phyloP scores from a whole-genome alignment of 37 sponge, comb jelly and placozoan species.

The Hormiphora californensis region DNA sequence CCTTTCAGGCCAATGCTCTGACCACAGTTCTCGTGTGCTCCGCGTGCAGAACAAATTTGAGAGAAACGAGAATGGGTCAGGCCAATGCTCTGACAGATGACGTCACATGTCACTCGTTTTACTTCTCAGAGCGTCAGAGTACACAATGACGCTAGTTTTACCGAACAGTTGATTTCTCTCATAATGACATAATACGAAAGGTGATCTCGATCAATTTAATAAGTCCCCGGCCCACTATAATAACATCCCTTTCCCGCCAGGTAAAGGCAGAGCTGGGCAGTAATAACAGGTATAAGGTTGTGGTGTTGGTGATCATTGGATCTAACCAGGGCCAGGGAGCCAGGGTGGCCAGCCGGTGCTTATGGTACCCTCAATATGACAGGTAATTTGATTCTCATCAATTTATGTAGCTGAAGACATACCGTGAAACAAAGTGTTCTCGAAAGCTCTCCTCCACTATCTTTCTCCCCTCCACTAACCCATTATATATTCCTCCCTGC shows the following conservation, averaged over 20 bases:
- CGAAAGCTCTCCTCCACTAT: not conserved
- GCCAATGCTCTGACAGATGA: no score
- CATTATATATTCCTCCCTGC: not conserved
- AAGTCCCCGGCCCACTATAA: not conserved
- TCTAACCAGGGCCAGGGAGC: conserved; percentile 76
- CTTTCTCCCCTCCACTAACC: not conserved
- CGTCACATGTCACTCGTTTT: no score
- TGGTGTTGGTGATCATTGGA: conserved; percentile 82
- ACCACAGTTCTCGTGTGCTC: no score
- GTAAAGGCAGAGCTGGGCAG: conserved; percentile 40
- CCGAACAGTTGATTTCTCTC: no score
- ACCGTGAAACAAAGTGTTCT: not conserved
- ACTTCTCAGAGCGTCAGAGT: no score
- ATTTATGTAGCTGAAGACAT: no score
- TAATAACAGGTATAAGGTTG: conserved; percentile 69
- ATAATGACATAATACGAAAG: no score
- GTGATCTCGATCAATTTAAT: not conserved
- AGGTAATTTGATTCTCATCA: no score
- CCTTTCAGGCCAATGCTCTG: no score
- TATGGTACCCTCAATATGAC: conserved; percentile 89
- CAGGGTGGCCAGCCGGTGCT: conserved; percentile 77
- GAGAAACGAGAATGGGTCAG: no score
- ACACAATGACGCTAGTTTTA: no score
- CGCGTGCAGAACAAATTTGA: no score
- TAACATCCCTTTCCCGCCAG: not conserved